Base-by-base conservation (phyloP, 2,888 invertebrate species). In the Autographa pulchrina region DNA sequence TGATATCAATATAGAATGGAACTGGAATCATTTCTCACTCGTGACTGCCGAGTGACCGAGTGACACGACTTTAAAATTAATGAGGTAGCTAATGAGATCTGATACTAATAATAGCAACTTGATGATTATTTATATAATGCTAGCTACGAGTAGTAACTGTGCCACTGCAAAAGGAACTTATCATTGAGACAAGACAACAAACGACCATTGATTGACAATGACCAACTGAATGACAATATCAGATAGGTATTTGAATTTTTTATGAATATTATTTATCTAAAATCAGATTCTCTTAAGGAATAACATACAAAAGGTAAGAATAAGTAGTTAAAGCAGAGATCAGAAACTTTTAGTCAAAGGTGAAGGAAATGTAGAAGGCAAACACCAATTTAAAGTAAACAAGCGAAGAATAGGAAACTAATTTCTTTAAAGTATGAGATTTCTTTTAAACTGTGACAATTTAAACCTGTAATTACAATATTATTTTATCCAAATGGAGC, bases 1-100 rank as follows among this genome's bases (percentile, higher is more conserved):
- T 79, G 85, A 86, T 85, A 77, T 72, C 68, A 78, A 86, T 85
- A 82, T 20, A 20, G 60, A 71, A 71, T 72, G 71, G 72, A 78
- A 71, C 76, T 80, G 80, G 54, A 74, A 58, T 80, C 72, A 70
- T 75, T 80, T 77, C 73, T 78, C 74, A 75, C 74, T 72, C 16
- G 31, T 43, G 43, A 43, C 43, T 43, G 14, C 43, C 31, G 35
- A 58, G 13, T 70, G 59, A 54, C 64, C 66, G 58, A 38, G 52
- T 38, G 38, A 18, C 35, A 56, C 38, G 58, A 48, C 56, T 38
- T 25, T 20, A 20, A 62, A 78, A 60, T 62, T 65, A 78, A 77
- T 68, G 54, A 62, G 59, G 38, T 65, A 65, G 68, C 59, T 18
- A 65, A 41, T 25, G 56, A 41, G 62, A 65, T 52, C 6, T 18